Percentiles rank a stretch among this genome's conserved stretches.
Evolutionary conservation across 2,113 vertebrate species (phyloP).

Genomic region (Crotalus helleri): DNA sequence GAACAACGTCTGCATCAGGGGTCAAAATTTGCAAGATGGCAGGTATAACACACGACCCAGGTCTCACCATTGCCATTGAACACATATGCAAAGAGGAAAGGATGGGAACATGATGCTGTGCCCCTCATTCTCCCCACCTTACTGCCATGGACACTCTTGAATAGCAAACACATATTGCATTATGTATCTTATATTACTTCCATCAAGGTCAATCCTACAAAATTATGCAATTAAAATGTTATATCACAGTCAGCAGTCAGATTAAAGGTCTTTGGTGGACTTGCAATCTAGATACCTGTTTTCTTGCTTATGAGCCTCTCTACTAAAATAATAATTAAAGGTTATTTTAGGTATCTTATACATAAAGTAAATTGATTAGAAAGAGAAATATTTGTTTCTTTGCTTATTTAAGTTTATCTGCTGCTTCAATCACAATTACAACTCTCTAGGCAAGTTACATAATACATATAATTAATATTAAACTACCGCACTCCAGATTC

Average conservation of each 20-base stretch:
- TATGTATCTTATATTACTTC: background rate
- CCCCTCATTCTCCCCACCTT: background rate
- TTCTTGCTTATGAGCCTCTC: background rate
- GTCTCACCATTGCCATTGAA: background rate
- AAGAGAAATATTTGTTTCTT: background rate
- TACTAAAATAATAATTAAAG: background rate
- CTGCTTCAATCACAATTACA: background rate
- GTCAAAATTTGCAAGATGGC: background rate
- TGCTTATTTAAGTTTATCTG: background rate
- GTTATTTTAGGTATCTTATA: background rate
- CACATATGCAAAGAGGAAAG: background rate
- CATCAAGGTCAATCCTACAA: background rate
- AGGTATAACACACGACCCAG: background rate
- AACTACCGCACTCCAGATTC: background rate
- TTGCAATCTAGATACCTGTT: background rate
- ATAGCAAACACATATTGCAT: background rate
- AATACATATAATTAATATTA: background rate
- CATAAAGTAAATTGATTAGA: background rate
- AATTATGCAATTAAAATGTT: background rate
- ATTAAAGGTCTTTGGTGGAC: background rate
- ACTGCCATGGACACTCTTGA: background rate
- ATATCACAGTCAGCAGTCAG: background rate
- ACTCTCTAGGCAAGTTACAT: background rate
- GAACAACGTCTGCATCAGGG: background rate
- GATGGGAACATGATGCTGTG: background rate